Evolutionary conservation across 2,888 invertebrate species (phyloP).

Genomic region (Pollenia labialis): DNA sequence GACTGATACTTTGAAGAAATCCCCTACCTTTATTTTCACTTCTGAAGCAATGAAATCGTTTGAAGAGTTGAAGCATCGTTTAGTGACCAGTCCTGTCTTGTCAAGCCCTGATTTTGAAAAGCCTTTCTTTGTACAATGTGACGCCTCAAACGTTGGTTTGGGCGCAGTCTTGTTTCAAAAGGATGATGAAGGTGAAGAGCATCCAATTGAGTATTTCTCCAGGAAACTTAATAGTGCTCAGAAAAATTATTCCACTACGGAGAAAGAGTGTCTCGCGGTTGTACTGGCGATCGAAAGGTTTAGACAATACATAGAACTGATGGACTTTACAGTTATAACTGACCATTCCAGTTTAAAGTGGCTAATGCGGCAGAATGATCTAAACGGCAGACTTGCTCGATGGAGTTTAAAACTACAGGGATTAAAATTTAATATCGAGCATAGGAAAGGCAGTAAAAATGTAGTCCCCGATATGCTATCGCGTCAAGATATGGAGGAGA

Average conservation of each 20-base stretch:
- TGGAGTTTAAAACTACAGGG: background rate
- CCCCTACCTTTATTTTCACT: too few relatives aligned
- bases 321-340: too few relatives aligned
- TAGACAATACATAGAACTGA: too few relatives aligned
- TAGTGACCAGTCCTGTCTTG: too few relatives aligned
- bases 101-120: background rate
- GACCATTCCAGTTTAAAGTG: too few relatives aligned
- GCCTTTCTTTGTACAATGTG: background rate
- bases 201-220: background rate
- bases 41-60: too few relatives aligned
- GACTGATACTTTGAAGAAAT: constrained; percentile 1
- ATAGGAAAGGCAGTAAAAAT: background rate
- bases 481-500: background rate
- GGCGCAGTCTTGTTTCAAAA: background rate
- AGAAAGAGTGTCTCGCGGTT: background rate
- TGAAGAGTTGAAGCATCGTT: too few relatives aligned
- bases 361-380: too few relatives aligned
- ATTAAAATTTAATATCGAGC: background rate
- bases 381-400: too few relatives aligned
- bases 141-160: background rate
- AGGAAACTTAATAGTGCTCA: background rate
- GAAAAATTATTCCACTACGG: background rate
- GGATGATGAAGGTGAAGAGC: background rate
- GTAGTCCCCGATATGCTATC: background rate
- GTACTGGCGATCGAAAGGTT: background rate